phyloP scores from a whole-genome alignment of 2,113 vertebrate species.

The Sapayoa aenigma region DNA sequence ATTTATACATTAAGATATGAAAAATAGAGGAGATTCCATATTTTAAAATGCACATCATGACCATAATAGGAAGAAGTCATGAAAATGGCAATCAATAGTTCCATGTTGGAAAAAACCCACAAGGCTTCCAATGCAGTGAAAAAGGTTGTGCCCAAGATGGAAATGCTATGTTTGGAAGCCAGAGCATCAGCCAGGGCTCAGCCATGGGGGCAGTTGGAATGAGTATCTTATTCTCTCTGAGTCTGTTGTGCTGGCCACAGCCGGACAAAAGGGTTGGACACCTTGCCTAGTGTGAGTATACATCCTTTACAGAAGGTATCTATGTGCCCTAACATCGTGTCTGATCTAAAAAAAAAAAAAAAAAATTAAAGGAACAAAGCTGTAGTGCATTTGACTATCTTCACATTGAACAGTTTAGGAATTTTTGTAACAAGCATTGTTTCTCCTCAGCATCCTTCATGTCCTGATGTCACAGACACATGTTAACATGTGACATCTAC shows the following conservation, averaged over 20 bases:
- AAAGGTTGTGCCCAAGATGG: rapidly evolving
- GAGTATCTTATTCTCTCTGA: not conserved
- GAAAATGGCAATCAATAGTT: not conserved
- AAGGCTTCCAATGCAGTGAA: not conserved
- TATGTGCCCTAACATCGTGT: not conserved
- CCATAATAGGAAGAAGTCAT: not conserved
- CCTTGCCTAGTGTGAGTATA: not conserved
- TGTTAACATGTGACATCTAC: not conserved
- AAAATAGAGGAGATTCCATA: not conserved
- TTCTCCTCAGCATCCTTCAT: not conserved
- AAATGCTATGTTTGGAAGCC: not conserved
- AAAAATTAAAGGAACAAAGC: not conserved
- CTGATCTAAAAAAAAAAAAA: not conserved
- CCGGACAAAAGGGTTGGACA: not conserved
- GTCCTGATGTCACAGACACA: not conserved
- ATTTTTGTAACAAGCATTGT: not conserved
- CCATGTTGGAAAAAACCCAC: no score
- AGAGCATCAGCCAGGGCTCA: not conserved
- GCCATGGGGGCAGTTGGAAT: not conserved
- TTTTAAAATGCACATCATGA: not conserved
- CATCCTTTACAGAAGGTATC: not conserved
- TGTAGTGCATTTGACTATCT: not conserved
- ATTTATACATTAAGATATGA: not conserved
- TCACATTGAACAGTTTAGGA: not conserved
- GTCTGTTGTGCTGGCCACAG: not conserved